Percentiles rank a stretch among this genome's conserved stretches.
Conservation (phyloP, 2,113 vertebrate species). For the Oceanites oceanicus region DNA sequence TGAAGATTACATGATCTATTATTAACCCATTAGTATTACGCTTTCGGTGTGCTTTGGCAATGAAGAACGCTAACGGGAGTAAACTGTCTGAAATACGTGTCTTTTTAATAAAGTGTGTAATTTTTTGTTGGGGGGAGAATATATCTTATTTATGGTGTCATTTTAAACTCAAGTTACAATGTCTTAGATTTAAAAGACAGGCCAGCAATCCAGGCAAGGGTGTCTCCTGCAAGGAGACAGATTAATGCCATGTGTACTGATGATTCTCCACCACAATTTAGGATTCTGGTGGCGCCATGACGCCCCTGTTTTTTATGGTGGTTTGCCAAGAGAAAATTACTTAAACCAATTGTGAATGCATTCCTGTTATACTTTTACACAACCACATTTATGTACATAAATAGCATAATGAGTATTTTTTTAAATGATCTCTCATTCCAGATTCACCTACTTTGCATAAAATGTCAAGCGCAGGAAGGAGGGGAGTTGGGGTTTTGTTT, state of each 20-base stretch:
- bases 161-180: slow-evolving; percentile 75
- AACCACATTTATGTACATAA: slow-evolving; percentile 79
- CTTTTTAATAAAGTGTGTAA: slow-evolving; percentile 43
- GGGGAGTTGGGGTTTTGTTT: slow-evolving; percentile 12
- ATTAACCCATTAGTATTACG: slow-evolving; percentile 3
- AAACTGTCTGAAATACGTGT: slow-evolving; percentile 36
- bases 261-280: slow-evolving; percentile 89
- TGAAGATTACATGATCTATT: slow-evolving; percentile 14
- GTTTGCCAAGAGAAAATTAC: slow-evolving; percentile 88
- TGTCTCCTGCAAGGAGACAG: slow-evolving; percentile 86
- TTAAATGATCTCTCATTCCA: slow-evolving; percentile 74
- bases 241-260: slow-evolving; percentile 94
- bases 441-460: slow-evolving; percentile 79
- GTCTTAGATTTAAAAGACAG: slow-evolving; percentile 82
- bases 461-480: slow-evolving; percentile 52
- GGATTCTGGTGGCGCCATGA: slow-evolving; percentile 93
- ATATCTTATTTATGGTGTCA: slow-evolving; percentile 72
- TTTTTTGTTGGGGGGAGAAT: background rate
- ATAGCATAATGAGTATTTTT: slow-evolving; percentile 82
- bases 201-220: slow-evolving; percentile 82
- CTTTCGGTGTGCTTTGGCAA: background rate
- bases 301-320: slow-evolving; percentile 86
- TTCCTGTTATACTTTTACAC: slow-evolving; percentile 80
- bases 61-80: background rate
- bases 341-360: slow-evolving; percentile 89